These are phyloP conservation scores for Lydus trimaculatus DNA, from an alignment of 2,888 invertebrate species.

Conservation along the genomic window DNA sequence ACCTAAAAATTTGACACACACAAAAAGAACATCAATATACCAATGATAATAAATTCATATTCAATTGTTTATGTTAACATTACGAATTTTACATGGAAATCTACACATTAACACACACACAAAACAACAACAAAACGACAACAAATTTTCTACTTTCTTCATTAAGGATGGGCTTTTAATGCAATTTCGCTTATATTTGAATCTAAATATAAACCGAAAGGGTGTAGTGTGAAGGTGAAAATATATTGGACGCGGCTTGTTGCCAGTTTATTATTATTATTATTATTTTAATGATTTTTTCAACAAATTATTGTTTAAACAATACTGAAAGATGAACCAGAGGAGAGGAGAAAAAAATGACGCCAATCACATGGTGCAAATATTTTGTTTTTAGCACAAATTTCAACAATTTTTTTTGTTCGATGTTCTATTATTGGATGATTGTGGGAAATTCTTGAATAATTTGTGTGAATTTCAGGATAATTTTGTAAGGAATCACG, in stretches of 20 bases:
- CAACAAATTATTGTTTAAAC: too few species aligned
- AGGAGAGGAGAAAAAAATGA: background rate
- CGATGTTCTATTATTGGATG: too few species aligned
- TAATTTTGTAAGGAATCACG: background rate
- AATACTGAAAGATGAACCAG: background rate
- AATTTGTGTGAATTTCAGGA: background rate
- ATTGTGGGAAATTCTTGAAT: background rate
- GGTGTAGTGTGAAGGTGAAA: constrained; percentile 8
- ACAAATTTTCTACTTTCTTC: background rate
- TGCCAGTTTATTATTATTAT: constrained; percentile 16
- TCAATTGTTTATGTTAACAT: constrained; percentile 16
- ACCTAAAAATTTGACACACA: background rate
- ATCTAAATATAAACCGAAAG: constrained; percentile 27
- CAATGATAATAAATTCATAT: constrained; percentile 38
- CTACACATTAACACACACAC: background rate
- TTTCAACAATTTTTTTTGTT: too few species aligned
- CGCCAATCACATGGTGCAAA: constrained; percentile 3
- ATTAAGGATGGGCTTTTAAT: constrained; percentile 13
- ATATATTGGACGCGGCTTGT: constrained; percentile 10
- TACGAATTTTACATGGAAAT: constrained; percentile 15
- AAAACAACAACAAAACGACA: background rate
- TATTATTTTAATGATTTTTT: background rate
- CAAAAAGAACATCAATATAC: constrained; percentile 19
- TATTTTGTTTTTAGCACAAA: background rate
- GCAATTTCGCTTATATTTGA: constrained; percentile 7